phyloP scores from a whole-genome alignment of 1,140 invertebrate genomes.

The Spodoptera litura region DNA sequence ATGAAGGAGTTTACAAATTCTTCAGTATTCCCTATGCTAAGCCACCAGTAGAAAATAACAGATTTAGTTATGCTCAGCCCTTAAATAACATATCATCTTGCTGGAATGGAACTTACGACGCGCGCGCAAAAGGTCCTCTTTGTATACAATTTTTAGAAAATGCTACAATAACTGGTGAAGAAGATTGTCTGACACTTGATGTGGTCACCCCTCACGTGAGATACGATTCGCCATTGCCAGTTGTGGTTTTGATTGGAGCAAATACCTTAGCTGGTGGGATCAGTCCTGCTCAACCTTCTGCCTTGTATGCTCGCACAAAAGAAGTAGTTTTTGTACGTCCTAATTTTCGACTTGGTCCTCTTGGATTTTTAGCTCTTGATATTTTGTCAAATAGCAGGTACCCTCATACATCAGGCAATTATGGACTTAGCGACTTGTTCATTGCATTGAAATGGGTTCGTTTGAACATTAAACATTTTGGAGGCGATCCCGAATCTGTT shows the following conservation, averaged over 20 bases:
- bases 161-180: slow-evolving; percentile 88
- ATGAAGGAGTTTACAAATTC: slow-evolving; percentile 93
- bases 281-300: slow-evolving; percentile 89
- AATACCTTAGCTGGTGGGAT: slow-evolving; percentile 91
- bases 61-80: slow-evolving; percentile 91
- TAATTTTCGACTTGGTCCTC: slow-evolving; percentile 92
- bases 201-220: slow-evolving; percentile 91
- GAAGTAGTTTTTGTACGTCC: slow-evolving; percentile 94
- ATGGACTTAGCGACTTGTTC: slow-evolving; percentile 93
- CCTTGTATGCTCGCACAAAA: slow-evolving; percentile 89
- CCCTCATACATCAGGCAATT: slow-evolving; percentile 93
- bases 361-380: slow-evolving; percentile 92
- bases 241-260: slow-evolving; percentile 93
- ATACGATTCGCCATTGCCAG: slow-evolving; percentile 91
- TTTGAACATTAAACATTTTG: slow-evolving; percentile 93
- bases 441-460: slow-evolving; percentile 93
- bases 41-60: slow-evolving; percentile 89
- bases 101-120: slow-evolving; percentile 92
- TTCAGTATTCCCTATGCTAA: slow-evolving; percentile 94
- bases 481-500: slow-evolving; percentile 91
- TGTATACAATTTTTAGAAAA: slow-evolving; percentile 90
- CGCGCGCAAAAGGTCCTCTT: slow-evolving; percentile 88
- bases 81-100: slow-evolving; percentile 90
- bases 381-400: slow-evolving; percentile 89
- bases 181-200: slow-evolving; percentile 94